These are phyloP conservation scores for Dynastes grantii DNA, from an alignment of 2,888 invertebrate genomes.

Conservation along the genomic window DNA sequence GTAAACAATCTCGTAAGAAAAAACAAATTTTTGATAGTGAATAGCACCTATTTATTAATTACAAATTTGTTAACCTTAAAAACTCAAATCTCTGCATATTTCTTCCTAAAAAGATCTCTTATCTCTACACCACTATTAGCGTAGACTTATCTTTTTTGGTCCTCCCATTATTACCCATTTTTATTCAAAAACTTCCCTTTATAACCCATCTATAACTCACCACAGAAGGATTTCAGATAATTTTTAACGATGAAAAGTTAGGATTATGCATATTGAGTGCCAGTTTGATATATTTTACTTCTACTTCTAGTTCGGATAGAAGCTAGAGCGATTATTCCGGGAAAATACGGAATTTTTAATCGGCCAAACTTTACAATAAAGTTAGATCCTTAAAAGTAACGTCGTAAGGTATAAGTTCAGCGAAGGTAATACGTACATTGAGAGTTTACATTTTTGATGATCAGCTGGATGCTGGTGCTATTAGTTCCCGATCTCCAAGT, in stretches of 20 bases:
- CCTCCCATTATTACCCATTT: no score
- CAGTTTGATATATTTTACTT: background rate
- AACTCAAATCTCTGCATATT: no score
- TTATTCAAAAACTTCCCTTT: no score
- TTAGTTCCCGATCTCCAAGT: background rate
- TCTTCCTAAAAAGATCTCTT: no score
- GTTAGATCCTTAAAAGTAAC: background rate
- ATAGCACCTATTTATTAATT: no score
- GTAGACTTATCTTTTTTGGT: no score
- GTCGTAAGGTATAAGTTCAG: background rate
- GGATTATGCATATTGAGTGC: background rate
- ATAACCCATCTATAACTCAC: no score
- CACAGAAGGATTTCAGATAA: background rate
- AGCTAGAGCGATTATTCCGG: background rate
- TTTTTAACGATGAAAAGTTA: background rate
- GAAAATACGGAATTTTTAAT: background rate
- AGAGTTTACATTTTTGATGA: constrained; percentile 4
- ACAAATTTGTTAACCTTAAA: no score
- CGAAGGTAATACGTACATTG: background rate
- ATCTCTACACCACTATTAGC: no score
- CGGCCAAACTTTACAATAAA: background rate
- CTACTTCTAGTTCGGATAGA: background rate
- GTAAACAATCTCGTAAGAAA: no score
- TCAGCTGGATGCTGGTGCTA: background rate
- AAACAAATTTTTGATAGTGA: no score